Evolutionary conservation across 2,797 vertebrate species (phyloP), one percentile per base, ranked within the genome.

Genomic region (Gephyroberyx darwinii): DNA sequence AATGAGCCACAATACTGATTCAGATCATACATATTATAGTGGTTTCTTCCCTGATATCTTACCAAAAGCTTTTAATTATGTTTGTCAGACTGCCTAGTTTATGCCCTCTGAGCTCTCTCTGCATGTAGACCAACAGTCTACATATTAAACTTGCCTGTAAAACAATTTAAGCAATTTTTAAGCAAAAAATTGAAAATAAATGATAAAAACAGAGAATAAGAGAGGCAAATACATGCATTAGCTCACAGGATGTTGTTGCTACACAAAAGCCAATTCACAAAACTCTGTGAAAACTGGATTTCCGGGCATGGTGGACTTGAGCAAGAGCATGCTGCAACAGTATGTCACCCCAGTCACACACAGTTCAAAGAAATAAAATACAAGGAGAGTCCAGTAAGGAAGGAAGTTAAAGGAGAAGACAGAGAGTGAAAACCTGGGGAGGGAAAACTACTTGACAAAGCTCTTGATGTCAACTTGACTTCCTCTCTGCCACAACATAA

Each of bases 211-310:
- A 41, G 10, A 41, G 10, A 13, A 6, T 35, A 55, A 56, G 13
- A 35, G 3, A 59, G 43, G 37, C 53, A 39, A 58, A 57, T 10
- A 50, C 10, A 12, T 3, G 13, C 41, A 48, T 48, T 7, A 37
- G 20, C 67, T 52, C 65, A 69, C 9, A 78, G 71, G 65, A 77
- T 55, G 39, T 37, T 65, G 43, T 68, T 78, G 35, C 39, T 12
- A 67, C 63, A 76, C 69, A 61, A 74, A 69, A 74, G 39, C 3
- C 26, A 41, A 76, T 76, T 82, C 66, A 79, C 30, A 48, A 71
- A 65, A 62, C 64, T 41, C 35, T 64, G 59, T 58, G 52, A 67
- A 86, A 85, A 83, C 19, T 53, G 33, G n/a, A 84, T 76, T 75
- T 80, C 65, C 4, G 8, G 63, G 39, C 37, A 31, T 2, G 73